A percentile compares a stretch with the other conserved stretches of the same genome.
These are phyloP conservation scores for Limanda limanda DNA, from an alignment of 2,113 vertebrate species.

Conservation along the genomic window DNA sequence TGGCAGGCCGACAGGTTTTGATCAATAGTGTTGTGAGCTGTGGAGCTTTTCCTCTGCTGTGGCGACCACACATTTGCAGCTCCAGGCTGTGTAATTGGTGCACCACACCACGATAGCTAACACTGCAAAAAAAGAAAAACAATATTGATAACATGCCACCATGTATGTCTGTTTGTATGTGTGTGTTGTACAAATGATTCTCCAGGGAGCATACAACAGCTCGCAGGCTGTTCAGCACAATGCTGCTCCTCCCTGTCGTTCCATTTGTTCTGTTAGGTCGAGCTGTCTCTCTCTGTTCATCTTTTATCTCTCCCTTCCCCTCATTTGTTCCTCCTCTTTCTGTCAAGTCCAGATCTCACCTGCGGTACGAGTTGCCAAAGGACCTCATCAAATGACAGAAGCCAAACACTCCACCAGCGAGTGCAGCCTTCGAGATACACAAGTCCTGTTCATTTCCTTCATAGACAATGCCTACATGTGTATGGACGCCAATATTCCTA, in stretches of 20 bases:
- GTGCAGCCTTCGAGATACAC: not conserved
- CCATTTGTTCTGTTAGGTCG: slow-evolving; percentile 8
- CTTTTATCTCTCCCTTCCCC: not conserved
- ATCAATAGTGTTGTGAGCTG: slow-evolving; percentile 67
- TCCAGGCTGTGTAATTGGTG: slow-evolving; percentile 70
- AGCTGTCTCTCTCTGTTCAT: not conserved
- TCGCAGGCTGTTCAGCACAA: slow-evolving; percentile 38
- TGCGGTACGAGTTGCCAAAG: slow-evolving; percentile 4
- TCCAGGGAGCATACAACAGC: slow-evolving; percentile 49
- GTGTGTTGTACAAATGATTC: slow-evolving; percentile 43
- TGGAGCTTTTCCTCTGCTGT: slow-evolving; percentile 47
- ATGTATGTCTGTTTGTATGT: slow-evolving; percentile 22
- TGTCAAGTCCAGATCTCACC: slow-evolving; percentile 24
- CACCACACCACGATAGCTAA: slow-evolving; percentile 57
- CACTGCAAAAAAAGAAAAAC: slow-evolving; percentile 52
- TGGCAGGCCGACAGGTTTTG: slow-evolving; percentile 51
- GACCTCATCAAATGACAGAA: slow-evolving; percentile 30
- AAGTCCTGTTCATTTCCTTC: not conserved
- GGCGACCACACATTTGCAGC: slow-evolving; percentile 59
- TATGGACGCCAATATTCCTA: not conserved
- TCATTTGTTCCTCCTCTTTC: not conserved
- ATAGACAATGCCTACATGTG: not conserved
- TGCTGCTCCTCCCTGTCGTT: not conserved
- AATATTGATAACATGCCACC: slow-evolving; percentile 69
- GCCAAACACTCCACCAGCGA: slow-evolving; percentile 11